Evolutionary conservation across 2,888 invertebrate species (phyloP), one percentile per base, ranked within the genome.

Genomic region (Lasioglossum leucozonium): DNA sequence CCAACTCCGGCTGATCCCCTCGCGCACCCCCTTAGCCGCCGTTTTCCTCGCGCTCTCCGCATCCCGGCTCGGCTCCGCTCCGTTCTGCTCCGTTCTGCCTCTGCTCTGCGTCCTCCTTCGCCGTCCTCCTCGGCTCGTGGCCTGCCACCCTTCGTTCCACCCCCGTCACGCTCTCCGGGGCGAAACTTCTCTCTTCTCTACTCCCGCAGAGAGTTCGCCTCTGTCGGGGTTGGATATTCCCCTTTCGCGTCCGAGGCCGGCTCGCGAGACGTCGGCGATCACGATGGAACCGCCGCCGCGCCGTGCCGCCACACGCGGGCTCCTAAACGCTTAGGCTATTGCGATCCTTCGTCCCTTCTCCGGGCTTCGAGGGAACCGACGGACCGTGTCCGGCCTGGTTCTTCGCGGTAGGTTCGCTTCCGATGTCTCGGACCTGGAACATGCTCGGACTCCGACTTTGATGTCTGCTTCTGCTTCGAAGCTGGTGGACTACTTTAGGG

Each of bases 1-100:
- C 95, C 94, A 93, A 94, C 94, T 95, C 93, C 92, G 92, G 93
- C 92, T 94, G 92, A 93, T 93, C 93, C 93, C 94, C 93, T 92
- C 92, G 90, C 91, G 72, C 62, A 62, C 87, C 88, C 91, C 90
- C 91, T 90, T 87, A 89, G 85, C 91, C 88, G 80, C 87, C 92
- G 87, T 88, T 88, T 82, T 87, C 67, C 71, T 82, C 88, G 82
- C 89, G 84, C 74, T 71, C 72, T 72, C 78, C 87, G 62, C 84
- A 81, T 72, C 79, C 51, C 51, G 22, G 51, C 42, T 76, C 79
- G 72, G 34, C 77, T 10, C 51, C 51, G 51, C 51, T 51, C 51
- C n/a, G 51, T n/a, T 67, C 81, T 72, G 11, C 87, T 88, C 84
- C 84, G 51, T 22, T 51, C 51, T 51, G 51, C 51, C 51, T 51